Percentiles rank a stretch among this genome's conserved stretches.
phyloP scores from a whole-genome alignment of 2,797 vertebrate genomes.

The Coregonus sp. region DNA sequence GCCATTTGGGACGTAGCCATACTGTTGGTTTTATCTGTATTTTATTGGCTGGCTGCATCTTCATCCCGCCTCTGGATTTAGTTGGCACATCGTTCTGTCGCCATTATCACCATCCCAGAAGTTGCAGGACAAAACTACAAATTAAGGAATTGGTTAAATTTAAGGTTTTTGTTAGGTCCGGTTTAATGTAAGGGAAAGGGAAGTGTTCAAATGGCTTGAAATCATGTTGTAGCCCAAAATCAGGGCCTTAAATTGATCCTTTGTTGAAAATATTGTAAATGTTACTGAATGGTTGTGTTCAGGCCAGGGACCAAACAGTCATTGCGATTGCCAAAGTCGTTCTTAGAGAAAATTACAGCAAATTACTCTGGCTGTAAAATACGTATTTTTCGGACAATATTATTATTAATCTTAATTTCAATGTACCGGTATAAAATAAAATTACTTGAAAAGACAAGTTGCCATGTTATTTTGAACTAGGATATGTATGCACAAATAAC shows the following conservation, averaged over 20 bases:
- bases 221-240: not conserved
- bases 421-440: not conserved
- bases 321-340: not conserved
- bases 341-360: not conserved
- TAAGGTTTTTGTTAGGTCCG: not conserved
- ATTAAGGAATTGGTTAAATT: not conserved
- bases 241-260: not conserved
- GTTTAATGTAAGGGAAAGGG: not conserved
- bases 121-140: not conserved
- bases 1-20: not conserved
- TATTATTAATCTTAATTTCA: not conserved
- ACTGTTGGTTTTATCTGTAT: not conserved
- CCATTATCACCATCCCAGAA: not conserved
- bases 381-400: not conserved
- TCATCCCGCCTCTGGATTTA: not conserved
- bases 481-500: not conserved
- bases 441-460: not conserved
- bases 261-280: conserved; percentile 6
- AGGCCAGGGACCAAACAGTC: not conserved
- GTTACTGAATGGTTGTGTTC: conserved; percentile 7
- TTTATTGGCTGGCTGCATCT: not conserved
- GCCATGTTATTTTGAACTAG: not conserved
- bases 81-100: not conserved
- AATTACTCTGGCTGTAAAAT: not conserved
- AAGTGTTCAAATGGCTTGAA: not conserved